These are phyloP conservation scores for Spilosoma lubricipeda DNA, from an alignment of 2,888 invertebrate species.

Conservation along the genomic window DNA sequence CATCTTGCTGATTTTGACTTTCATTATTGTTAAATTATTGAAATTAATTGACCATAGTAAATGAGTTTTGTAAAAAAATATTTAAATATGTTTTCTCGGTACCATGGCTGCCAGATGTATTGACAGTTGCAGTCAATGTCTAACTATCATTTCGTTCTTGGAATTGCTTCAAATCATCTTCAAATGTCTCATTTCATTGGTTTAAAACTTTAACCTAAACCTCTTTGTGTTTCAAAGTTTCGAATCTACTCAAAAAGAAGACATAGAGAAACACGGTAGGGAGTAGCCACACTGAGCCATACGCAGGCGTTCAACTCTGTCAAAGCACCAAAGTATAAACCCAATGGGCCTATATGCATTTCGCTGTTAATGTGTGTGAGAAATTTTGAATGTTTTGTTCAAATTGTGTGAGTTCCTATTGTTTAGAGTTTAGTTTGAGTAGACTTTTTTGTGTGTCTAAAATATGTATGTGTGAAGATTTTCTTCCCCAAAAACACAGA, in stretches of 20 bases:
- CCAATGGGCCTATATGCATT: too few relatives aligned
- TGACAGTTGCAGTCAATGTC: slow-evolving; percentile 28
- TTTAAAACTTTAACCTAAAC: background rate
- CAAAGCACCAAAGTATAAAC: too few relatives aligned
- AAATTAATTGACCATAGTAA: slow-evolving; percentile 8
- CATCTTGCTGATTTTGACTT: slow-evolving; percentile 6
- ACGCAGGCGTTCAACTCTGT: too few relatives aligned
- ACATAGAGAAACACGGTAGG: too few relatives aligned
- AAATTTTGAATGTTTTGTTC: too few relatives aligned
- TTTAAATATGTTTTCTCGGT: slow-evolving; percentile 5
- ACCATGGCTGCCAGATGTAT: slow-evolving; percentile 23
- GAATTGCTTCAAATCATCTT: slow-evolving; percentile 48
- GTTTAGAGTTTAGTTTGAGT: too few relatives aligned
- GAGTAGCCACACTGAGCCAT: too few relatives aligned
- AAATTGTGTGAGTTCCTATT: too few relatives aligned
- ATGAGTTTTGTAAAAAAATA: background rate
- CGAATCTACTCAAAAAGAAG: background rate
- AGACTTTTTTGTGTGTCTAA: too few relatives aligned
- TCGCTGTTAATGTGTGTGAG: too few relatives aligned
- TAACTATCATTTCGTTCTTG: slow-evolving; percentile 36
- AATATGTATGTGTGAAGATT: too few relatives aligned
- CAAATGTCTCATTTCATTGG: slow-evolving; percentile 30
- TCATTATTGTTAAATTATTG: slow-evolving; percentile 4
- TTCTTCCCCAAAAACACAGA: too few relatives aligned
- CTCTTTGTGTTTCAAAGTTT: background rate